Evolutionary conservation across 2,113 vertebrate species (phyloP), one percentile per base, ranked within the genome.

Genomic region (Neotragus moschatus): DNA sequence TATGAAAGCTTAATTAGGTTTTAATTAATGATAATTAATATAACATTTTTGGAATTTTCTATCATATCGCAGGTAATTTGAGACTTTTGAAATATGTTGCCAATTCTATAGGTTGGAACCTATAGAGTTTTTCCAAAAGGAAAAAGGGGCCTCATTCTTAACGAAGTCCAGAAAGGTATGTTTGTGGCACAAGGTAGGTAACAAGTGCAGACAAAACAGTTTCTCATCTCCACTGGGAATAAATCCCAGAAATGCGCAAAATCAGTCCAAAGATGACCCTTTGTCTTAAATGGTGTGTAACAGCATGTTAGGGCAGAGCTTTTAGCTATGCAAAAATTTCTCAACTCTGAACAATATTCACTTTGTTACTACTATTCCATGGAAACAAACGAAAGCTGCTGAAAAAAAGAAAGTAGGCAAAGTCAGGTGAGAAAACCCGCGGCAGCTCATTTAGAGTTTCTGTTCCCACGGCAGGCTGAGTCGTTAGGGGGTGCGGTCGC

Each of bases 1-100:
- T 95, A 96, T 11, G 14, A 92, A 90, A 96, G 55, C 45, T 85
- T 90, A 89, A 86, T 96, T 96, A 13, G 30, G 60, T 97, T 95
- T 95, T 55, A 94, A 88, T 94, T 86, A 93, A 90, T 63, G 84
- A 93, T 51, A 93, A 94, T 84, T 94, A 93, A 92, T 86, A 47
- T 94, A 60, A 96, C 92, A 90, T 28, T 84, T 89, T 51, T 90
- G 58, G 84, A 70, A 70, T 94, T 93, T 92, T 82, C 53, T 53
- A 23, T 84, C 81, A 91, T 63, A 66, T 89, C n/a, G 17, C 23
- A 55, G 58, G 60, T 49, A 63, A 49, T 82, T n/a, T n/a, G 47
- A 94, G 77, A 53, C 25, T 36, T 91, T 63, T 95, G 77, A 96
- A 89, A 91, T 15, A 12, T 36, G 26, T 21, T 73, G 28, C 43